These are phyloP conservation scores for Malurus leucopterus DNA, from an alignment of 2,797 vertebrate species.

Conservation along the genomic window DNA sequence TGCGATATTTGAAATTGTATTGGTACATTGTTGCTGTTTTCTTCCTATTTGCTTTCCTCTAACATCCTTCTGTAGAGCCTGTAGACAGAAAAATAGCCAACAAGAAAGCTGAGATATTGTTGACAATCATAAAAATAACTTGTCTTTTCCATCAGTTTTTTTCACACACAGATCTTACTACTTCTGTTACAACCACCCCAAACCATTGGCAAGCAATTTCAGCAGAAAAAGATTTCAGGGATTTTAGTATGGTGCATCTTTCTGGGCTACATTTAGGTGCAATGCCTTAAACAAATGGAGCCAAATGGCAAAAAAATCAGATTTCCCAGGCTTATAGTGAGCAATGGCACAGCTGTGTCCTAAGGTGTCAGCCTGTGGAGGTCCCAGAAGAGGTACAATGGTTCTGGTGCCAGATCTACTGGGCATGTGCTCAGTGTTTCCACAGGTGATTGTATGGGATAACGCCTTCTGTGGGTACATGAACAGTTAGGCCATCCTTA, in stretches of 20 bases:
- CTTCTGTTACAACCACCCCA: not conserved
- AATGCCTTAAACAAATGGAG: not conserved
- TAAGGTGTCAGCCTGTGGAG: accelerated
- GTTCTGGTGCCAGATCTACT: not conserved
- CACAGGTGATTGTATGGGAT: not conserved
- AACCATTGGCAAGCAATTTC: not conserved
- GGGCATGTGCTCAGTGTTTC: not conserved
- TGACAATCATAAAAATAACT: not conserved
- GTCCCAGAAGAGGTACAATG: not conserved
- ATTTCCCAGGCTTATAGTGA: not conserved
- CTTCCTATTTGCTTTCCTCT: not conserved
- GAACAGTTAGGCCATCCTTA: not conserved
- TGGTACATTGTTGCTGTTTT: not conserved
- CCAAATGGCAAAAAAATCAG: not conserved
- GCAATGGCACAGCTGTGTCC: not conserved
- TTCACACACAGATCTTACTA: not conserved
- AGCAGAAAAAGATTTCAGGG: not conserved
- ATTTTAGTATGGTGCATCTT: not conserved
- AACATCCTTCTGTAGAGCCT: not conserved
- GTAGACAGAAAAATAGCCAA: not conserved
- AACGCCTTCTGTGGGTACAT: not conserved
- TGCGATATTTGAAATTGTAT: not conserved
- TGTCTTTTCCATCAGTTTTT: not conserved
- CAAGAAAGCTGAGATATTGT: not conserved
- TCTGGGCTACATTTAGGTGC: not conserved